Percentiles rank a stretch among this genome's conserved stretches.
Conservation (phyloP, 2,797 vertebrate species). For the Anas bahamensis region DNA sequence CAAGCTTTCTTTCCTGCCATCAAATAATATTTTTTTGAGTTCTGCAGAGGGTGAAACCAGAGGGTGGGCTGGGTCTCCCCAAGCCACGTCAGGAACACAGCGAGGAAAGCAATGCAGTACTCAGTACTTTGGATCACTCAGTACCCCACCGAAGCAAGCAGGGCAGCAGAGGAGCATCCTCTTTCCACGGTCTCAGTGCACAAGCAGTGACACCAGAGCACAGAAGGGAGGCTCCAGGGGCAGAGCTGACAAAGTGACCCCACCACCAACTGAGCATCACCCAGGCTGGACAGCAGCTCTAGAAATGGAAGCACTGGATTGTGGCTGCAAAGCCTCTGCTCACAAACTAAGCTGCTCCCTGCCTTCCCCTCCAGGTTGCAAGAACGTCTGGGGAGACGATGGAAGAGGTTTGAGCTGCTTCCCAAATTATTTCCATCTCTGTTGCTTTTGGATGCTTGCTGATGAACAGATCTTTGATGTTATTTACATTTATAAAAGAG, state of each 20-base stretch:
- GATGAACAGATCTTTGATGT: not conserved
- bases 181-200: not conserved
- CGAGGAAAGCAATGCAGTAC: not conserved
- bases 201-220: not conserved
- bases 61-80: not conserved
- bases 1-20: not conserved
- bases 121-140: not conserved
- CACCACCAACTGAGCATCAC: rapidly evolving
- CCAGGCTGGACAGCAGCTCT: rapidly evolving
- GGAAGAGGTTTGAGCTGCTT: not conserved
- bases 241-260: not conserved
- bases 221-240: not conserved
- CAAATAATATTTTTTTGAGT: not conserved
- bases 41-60: not conserved
- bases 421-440: not conserved
- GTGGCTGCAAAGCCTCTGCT: not conserved
- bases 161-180: not conserved
- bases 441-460: not conserved
- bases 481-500: not conserved
- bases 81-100: not conserved
- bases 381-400: not conserved
- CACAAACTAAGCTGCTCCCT: not conserved
- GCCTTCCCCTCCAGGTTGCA: not conserved
- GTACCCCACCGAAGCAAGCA: not conserved
- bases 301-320: not conserved